Base-by-base conservation (phyloP, 2,888 invertebrate genomes). In the Metellina segmentata region DNA sequence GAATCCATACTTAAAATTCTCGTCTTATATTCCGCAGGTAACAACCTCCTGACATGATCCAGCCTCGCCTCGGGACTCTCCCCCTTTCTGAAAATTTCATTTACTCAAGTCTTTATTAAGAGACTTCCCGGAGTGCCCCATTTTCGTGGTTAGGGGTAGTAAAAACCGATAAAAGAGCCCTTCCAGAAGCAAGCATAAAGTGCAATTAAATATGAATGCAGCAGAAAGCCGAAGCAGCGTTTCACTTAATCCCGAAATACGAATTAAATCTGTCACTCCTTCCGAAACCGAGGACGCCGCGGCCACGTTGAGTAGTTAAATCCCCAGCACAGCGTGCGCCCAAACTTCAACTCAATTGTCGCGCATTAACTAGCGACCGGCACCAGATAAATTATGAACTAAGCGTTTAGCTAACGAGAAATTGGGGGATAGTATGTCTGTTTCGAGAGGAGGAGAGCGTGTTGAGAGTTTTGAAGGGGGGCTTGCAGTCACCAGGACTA, bases 361-460 rank as follows among this genome's bases (percentile, higher is more conserved):
- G 81, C 69, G 75, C 69, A 85, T 90, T 90, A 81, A 81, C 81
- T 34, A 74, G 74, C 85, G 53, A 16, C 74, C 20, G 81, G 85
- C 75, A 81, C 69, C 75, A 81, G 75, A 90, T 90, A 90, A 90
- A 90, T 90, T 85, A 90, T 90, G 90, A 90, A 81, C 81, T 81
- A 85, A 85, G 81, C 75, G 90, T 75, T 90, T 85, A 75, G 90
- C 85, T 90, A 90, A 90, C 81, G 90, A 85, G 90, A 81, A 90
- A 85, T 79, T 49, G 90, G 72, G 85, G 85, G 51, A 74, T 70
- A 71, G 78, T 20, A 78, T 51, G 78, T 78, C 78, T 77, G 69
- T 48, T 53, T 52, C 48, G 34, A 34, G 34, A 34, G 34, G 34
- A 34, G 20, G 81, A 20, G 85, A 72, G 34, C 34, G 34, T 53